phyloP scores from a whole-genome alignment of 2,113 vertebrate species.

The Tonatia bakeri region DNA sequence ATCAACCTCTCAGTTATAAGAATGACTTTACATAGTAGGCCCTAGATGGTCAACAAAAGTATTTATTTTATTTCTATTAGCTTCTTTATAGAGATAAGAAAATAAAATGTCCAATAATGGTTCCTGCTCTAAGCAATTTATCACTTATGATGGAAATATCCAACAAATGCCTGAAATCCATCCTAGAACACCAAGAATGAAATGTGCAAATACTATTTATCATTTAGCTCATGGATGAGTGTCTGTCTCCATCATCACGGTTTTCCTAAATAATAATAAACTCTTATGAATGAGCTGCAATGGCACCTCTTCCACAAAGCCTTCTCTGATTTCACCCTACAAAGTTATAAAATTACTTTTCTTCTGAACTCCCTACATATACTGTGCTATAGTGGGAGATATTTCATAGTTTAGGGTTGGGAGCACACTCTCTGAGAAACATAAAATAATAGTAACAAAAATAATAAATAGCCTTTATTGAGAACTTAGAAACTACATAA shows the following conservation, averaged over 20 bases:
- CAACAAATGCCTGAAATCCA: conserved; percentile 29
- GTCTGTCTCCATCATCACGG: not conserved
- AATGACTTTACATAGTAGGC: not conserved
- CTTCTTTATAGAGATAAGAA: conserved; percentile 19
- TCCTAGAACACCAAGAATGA: not conserved
- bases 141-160: not conserved
- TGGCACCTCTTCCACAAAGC: not conserved
- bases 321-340: not conserved
- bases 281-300: not conserved
- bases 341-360: not conserved
- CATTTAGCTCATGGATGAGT: not conserved
- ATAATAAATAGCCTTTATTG: not conserved
- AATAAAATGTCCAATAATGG: conserved; percentile 29
- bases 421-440: not conserved
- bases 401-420: not conserved
- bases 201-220: not conserved
- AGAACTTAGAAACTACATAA: not conserved
- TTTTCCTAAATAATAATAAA: not conserved
- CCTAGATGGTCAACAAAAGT: not conserved
- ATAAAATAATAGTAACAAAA: not conserved
- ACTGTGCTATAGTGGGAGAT: not conserved
- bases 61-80: conserved; percentile 19
- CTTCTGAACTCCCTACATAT: not conserved
- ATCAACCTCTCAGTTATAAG: not conserved
- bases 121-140: conserved; percentile 16